A percentile compares a stretch with the other conserved stretches of the same genome.
These are phyloP conservation scores for Gymnoscopelus braueri DNA, from an alignment of 2,797 vertebrate species.

Conservation along the genomic window DNA sequence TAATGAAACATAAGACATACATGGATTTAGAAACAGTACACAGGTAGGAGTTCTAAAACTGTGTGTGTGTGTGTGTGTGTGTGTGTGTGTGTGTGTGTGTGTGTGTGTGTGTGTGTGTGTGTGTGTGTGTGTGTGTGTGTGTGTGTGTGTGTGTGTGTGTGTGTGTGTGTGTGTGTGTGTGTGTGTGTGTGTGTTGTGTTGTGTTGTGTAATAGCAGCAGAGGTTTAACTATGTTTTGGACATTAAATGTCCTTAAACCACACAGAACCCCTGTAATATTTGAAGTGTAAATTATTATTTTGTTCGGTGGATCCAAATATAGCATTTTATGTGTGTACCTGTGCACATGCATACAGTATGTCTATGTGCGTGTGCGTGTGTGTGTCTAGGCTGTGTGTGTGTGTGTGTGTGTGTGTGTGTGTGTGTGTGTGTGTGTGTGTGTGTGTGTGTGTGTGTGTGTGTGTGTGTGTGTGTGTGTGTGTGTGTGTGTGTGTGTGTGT, in stretches of 20 bases:
- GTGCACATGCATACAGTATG: neutral
- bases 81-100: constrained; percentile 22
- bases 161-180: neutral
- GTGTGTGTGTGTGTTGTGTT: too few species aligned
- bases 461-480: neutral
- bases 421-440: constrained; percentile 8
- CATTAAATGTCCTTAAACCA: too few species aligned
- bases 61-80: constrained; percentile 2
- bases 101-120: constrained; percentile 10
- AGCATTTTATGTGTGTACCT: neutral
- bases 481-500: neutral
- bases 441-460: neutral
- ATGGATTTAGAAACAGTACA: neutral
- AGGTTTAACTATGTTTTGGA: too few species aligned
- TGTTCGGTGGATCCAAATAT: too few species aligned
- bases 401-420: neutral
- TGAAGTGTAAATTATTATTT: too few species aligned
- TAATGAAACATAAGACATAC: neutral
- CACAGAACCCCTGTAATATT: neutral
- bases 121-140: neutral
- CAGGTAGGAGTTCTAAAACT: neutral
- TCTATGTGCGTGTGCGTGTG: constrained; percentile 5
- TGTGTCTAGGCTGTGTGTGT: neutral
- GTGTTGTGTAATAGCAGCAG: too few species aligned
- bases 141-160: neutral